phyloP scores from a whole-genome alignment of 2,888 invertebrate species.

The Orchesellides sinensis region DNA sequence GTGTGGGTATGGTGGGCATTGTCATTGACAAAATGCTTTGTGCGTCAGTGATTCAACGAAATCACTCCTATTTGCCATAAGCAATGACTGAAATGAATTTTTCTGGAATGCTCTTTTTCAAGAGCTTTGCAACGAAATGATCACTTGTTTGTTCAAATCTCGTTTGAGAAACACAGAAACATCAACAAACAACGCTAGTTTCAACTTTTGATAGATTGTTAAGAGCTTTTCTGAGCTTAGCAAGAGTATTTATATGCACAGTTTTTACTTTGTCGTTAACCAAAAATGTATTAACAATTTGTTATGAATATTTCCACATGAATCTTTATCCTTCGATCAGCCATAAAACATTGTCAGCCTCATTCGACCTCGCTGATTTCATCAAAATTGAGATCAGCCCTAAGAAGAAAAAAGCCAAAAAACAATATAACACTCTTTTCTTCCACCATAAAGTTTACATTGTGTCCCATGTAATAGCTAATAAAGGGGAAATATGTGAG shows the following conservation, averaged over 20 bases:
- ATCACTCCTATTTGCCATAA: neutral
- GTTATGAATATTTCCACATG: too few relatives aligned
- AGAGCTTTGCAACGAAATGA: neutral
- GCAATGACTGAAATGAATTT: constrained; percentile 11
- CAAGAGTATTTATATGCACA: too few relatives aligned
- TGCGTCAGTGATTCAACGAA: neutral
- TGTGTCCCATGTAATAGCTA: neutral
- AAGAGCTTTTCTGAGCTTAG: too few relatives aligned
- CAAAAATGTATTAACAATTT: too few relatives aligned
- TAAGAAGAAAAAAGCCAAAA: neutral
- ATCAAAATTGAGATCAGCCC: neutral
- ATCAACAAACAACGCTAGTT: neutral
- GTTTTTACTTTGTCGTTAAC: too few relatives aligned
- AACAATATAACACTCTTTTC: neutral
- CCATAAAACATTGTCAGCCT: too few relatives aligned
- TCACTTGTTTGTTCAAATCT: neutral
- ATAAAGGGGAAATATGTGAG: constrained; percentile 4
- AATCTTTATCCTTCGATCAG: too few relatives aligned
- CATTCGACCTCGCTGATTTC: neutral
- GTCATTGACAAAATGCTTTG: neutral
- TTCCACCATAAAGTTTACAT: neutral
- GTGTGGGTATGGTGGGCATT: neutral
- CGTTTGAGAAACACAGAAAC: too few relatives aligned
- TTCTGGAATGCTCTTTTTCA: neutral
- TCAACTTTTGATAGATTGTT: neutral